Conservation (phyloP, 1,140 invertebrate species). For the Gryon sp. region DNA sequence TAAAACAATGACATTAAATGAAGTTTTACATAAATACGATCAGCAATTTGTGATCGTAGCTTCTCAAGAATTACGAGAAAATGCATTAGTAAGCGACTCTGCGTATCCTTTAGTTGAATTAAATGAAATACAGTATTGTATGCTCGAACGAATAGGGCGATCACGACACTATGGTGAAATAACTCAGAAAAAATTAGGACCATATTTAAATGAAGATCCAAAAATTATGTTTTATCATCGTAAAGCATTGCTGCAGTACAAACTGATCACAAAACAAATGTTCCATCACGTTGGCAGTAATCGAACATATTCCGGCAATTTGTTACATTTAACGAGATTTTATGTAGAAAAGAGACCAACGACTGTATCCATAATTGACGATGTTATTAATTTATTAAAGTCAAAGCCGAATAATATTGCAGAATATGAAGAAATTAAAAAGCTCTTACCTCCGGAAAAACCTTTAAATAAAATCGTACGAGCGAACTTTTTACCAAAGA, state of each 20-base stretch:
- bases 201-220: constrained; percentile 79
- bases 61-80: constrained; percentile 82
- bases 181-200: constrained; percentile 81
- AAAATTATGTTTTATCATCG: constrained; percentile 85
- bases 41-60: constrained; percentile 86
- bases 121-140: constrained; percentile 83
- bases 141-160: constrained; percentile 89
- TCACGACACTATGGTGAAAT: constrained; percentile 85
- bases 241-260: constrained; percentile 81
- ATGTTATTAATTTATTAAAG: constrained; percentile 81
- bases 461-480: constrained; percentile 78
- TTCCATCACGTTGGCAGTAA: constrained; percentile 74
- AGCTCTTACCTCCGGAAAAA: constrained; percentile 72
- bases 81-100: constrained; percentile 80
- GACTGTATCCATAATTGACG: constrained; percentile 79
- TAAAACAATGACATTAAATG: constrained; percentile 72
- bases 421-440: constrained; percentile 80
- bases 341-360: constrained; percentile 82
- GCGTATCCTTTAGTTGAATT: constrained; percentile 81
- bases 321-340: constrained; percentile 83
- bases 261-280: constrained; percentile 84
- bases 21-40: constrained; percentile 79
- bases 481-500: constrained; percentile 55
- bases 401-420: constrained; percentile 79
- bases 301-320: constrained; percentile 76